A percentile compares a stretch with the other conserved stretches of the same genome.
Evolutionary conservation across 2,113 vertebrate genomes (phyloP).

Genomic region (Euleptes europaea): DNA sequence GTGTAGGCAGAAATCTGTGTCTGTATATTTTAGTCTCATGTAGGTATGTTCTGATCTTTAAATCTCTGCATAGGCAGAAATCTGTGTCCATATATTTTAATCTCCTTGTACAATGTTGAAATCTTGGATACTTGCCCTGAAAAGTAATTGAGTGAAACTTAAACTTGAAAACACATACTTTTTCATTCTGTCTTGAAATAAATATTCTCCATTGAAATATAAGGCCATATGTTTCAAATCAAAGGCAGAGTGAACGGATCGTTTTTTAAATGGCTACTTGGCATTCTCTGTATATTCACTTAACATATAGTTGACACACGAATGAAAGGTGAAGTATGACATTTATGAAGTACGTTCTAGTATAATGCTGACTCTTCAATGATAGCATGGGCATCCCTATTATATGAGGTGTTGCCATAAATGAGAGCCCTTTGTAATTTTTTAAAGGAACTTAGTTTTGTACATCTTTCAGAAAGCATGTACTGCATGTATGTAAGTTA

Average conservation of each 20-base stretch:
- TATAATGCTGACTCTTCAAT: not conserved
- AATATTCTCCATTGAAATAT: not conserved
- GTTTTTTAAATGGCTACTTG: not conserved
- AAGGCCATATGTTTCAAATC: not conserved
- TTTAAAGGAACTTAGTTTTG: slow-evolving; percentile 14
- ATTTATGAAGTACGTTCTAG: not conserved
- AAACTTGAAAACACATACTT: not conserved
- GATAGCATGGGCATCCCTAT: not conserved
- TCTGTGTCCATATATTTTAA: rapidly evolving
- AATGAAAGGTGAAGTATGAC: not conserved
- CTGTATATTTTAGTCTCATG: not conserved
- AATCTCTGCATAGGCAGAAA: not conserved
- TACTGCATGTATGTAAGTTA: too few relatives aligned
- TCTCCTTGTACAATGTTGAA: not conserved
- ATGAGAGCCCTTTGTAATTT: not conserved
- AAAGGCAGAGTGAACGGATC: not conserved
- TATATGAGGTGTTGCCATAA: not conserved
- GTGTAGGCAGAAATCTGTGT: not conserved
- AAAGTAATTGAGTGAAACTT: not conserved
- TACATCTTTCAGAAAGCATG: not conserved
- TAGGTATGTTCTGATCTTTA: rapidly evolving
- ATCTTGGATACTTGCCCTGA: not conserved
- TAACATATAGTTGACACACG: not conserved
- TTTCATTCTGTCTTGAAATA: not conserved
- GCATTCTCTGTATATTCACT: not conserved